Percentiles rank a stretch among this genome's conserved stretches.
Conservation (phyloP, 1,140 invertebrate species). For the Zophobas atratus region DNA sequence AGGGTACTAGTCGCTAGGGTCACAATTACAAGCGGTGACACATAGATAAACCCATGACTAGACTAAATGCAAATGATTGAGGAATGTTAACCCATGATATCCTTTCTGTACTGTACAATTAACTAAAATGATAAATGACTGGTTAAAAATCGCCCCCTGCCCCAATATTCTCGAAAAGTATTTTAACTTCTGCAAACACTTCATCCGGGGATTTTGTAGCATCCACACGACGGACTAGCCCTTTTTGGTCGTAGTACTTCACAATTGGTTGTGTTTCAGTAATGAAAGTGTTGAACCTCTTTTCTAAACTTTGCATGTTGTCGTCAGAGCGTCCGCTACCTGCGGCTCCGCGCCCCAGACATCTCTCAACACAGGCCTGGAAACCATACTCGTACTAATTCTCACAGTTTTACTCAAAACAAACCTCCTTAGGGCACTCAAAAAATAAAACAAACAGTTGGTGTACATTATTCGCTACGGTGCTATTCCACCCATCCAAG, state of each 20-base stretch:
- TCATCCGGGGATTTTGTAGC: conserved; percentile 77
- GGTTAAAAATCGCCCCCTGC: conserved; percentile 50
- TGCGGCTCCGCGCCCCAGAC: conserved; percentile 86
- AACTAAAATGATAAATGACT: neutral
- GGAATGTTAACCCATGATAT: conserved; percentile 11
- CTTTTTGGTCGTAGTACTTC: conserved; percentile 82
- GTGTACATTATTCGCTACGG: conserved; percentile 88
- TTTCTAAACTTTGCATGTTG: conserved; percentile 91
- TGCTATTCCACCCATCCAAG: conserved; percentile 93
- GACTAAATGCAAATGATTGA: conserved; percentile 37
- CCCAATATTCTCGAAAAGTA: conserved; percentile 54
- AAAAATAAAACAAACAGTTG: conserved; percentile 95
- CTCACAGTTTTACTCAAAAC: conserved; percentile 15
- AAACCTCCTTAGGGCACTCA: conserved; percentile 87
- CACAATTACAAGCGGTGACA: no score
- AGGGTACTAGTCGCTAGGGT: no score
- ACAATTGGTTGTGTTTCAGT: conserved; percentile 96
- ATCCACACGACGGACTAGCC: conserved; percentile 86
- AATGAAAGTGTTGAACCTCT: conserved; percentile 92
- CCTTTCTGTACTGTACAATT: neutral
- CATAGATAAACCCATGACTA: conserved; percentile 10
- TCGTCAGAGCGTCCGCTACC: conserved; percentile 96
- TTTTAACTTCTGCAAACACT: conserved; percentile 71
- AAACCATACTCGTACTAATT: conserved; percentile 44
- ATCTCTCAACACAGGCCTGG: conserved; percentile 85